Conservation (phyloP, 2,113 vertebrate genomes). For the Microcebus murinus region DNA sequence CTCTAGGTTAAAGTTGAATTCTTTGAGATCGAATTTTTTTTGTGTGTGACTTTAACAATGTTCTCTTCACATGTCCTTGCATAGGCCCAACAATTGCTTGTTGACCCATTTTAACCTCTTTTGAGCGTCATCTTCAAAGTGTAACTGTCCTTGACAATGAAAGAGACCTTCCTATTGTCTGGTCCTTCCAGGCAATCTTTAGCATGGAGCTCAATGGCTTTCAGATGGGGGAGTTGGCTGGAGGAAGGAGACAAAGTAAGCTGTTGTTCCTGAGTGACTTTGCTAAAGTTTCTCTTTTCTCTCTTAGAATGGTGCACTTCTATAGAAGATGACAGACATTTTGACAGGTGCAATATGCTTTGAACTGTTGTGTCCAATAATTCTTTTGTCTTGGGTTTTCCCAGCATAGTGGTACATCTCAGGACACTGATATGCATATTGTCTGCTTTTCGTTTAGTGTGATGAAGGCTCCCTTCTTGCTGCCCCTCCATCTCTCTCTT, state of each 20-base stretch:
- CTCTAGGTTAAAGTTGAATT: slow-evolving; percentile 82
- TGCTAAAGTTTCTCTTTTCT: slow-evolving; percentile 88
- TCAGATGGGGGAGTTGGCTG: slow-evolving; percentile 89
- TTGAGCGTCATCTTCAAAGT: slow-evolving; percentile 94
- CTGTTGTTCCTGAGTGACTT: slow-evolving; percentile 91
- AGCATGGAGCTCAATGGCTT: slow-evolving; percentile 89
- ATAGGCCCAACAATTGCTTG: slow-evolving; percentile 87
- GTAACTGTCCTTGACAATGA: slow-evolving; percentile 96
- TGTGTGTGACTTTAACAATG: slow-evolving; percentile 85
- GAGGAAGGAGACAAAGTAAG: slow-evolving; percentile 91
- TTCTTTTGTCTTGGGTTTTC: slow-evolving; percentile 92
- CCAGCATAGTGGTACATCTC: slow-evolving; percentile 87
- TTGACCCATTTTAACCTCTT: slow-evolving; percentile 93
- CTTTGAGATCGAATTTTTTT: slow-evolving; percentile 79
- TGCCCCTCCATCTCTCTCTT: slow-evolving; percentile 77
- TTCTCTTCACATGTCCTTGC: slow-evolving; percentile 87
- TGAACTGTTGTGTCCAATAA: slow-evolving; percentile 95
- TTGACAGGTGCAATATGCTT: slow-evolving; percentile 98
- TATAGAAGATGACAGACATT: slow-evolving; percentile 91
- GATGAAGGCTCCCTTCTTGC: slow-evolving; percentile 81
- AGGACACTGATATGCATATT: slow-evolving; percentile 87
- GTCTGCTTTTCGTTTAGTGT: slow-evolving; percentile 87
- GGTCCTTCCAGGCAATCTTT: slow-evolving; percentile 89
- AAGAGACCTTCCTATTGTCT: slow-evolving; percentile 91
- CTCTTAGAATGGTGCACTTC: slow-evolving; percentile 87